Conservation (phyloP, 2,113 vertebrate genomes). For the Pollachius pollachius region DNA sequence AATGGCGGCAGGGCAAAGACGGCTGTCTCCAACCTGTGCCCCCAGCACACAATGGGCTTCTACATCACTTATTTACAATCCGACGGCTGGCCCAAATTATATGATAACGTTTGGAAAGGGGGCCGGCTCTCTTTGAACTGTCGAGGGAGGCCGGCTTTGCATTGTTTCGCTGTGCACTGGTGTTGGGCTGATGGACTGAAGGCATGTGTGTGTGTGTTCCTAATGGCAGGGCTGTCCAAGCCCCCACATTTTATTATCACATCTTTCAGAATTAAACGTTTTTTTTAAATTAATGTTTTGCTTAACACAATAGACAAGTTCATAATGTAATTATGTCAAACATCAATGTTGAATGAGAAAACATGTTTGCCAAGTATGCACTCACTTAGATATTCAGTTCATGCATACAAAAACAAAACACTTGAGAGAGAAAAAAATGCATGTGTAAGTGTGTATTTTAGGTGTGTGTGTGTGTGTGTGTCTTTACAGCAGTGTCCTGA, state of each 20-base stretch:
- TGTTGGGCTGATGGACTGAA: conserved; percentile 3
- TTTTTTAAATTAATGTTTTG: neutral
- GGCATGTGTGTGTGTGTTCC: conserved; percentile 7
- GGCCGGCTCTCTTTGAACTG: conserved; percentile 61
- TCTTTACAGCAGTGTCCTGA: conserved; percentile 68
- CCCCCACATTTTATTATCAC: neutral
- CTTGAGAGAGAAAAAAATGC: conserved; percentile 10
- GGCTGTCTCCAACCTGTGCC: conserved; percentile 74
- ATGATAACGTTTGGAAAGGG: conserved; percentile 65
- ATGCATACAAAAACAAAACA: neutral
- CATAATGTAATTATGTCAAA: neutral
- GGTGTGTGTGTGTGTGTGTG: conserved; percentile 1
- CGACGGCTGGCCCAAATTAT: conserved; percentile 68
- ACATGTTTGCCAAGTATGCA: no score
- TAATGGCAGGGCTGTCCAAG: neutral
- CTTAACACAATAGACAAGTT: neutral
- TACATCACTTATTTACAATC: conserved; percentile 78
- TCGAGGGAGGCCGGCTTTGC: conserved; percentile 10
- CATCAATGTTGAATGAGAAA: conserved; percentile 14
- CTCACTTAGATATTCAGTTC: no score
- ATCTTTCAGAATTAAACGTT: neutral
- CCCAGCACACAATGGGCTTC: conserved; percentile 72
- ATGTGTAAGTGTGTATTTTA: conserved; percentile 10
- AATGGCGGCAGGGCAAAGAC: conserved; percentile 70
- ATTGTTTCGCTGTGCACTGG: conserved; percentile 47